Conservation (phyloP, 2,797 vertebrate genomes). For the Babyrousa celebensis region DNA sequence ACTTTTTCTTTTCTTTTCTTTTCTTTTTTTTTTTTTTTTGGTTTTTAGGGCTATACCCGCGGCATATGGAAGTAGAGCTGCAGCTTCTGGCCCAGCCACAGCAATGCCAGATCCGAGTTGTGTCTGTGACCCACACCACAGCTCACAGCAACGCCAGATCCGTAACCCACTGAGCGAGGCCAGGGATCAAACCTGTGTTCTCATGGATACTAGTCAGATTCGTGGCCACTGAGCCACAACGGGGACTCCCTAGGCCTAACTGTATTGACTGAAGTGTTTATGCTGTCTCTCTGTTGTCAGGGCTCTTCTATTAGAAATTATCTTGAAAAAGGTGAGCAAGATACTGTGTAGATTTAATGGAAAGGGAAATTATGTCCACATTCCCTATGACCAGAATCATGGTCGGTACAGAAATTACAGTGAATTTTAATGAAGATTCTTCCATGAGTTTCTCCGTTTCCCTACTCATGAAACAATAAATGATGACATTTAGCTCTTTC, state of each 20-base stretch:
- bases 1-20: too few species aligned
- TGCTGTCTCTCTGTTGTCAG: neutral
- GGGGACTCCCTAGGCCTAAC: neutral
- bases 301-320: constrained; percentile 13
- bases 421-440: constrained; percentile 32
- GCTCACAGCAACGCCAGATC: too few species aligned
- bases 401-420: neutral
- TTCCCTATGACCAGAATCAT: neutral
- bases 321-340: neutral
- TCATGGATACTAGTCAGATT: too few species aligned
- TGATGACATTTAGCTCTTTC: constrained; percentile 43
- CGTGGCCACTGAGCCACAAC: too few species aligned
- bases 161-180: too few species aligned
- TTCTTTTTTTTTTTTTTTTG: too few species aligned
- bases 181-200: too few species aligned
- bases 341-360: neutral
- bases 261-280: neutral
- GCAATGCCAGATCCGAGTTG: too few species aligned
- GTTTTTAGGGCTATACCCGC: too few species aligned
- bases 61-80: too few species aligned
- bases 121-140: too few species aligned
- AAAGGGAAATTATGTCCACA: neutral
- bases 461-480: constrained; percentile 3
- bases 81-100: too few species aligned
- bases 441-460: constrained; percentile 18